These are phyloP conservation scores for Aporophyla lueneburgensis DNA, from an alignment of 2,888 invertebrate genomes.

Conservation along the genomic window DNA sequence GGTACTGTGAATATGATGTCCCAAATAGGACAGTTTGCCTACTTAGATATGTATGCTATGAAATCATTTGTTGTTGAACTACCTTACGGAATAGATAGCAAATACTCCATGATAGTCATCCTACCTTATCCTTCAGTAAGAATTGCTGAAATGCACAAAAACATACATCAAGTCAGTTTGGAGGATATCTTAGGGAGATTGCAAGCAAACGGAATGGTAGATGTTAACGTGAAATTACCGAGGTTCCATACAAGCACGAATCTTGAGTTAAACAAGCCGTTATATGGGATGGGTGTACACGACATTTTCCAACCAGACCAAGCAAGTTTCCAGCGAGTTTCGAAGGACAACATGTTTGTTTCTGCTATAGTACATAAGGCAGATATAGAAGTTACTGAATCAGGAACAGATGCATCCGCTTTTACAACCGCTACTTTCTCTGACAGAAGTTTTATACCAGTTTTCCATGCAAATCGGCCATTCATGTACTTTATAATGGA, in stretches of 20 bases:
- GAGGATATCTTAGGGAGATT: conserved; percentile 88
- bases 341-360: conserved; percentile 89
- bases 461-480: conserved; percentile 92
- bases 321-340: conserved; percentile 91
- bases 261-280: conserved; percentile 90
- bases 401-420: conserved; percentile 93
- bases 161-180: conserved; percentile 85
- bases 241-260: conserved; percentile 92
- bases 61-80: conserved; percentile 92
- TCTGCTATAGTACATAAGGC: conserved; percentile 93
- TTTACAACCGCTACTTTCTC: conserved; percentile 88
- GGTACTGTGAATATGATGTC: conserved; percentile 94
- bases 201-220: conserved; percentile 89
- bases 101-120: conserved; percentile 92
- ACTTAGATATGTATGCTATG: conserved; percentile 89
- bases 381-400: conserved; percentile 94
- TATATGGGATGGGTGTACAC: conserved; percentile 92
- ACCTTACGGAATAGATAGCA: conserved; percentile 92
- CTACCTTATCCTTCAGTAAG: conserved; percentile 91
- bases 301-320: conserved; percentile 91
- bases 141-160: conserved; percentile 87
- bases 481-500: conserved; percentile 93
- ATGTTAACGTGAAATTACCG: conserved; percentile 92
- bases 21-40: conserved; percentile 91
- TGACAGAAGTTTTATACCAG: conserved; percentile 91